Evolutionary conservation across 1,140 invertebrate genomes (phyloP), one percentile per base, ranked within the genome.

Genomic region (Euwallacea similis): DNA sequence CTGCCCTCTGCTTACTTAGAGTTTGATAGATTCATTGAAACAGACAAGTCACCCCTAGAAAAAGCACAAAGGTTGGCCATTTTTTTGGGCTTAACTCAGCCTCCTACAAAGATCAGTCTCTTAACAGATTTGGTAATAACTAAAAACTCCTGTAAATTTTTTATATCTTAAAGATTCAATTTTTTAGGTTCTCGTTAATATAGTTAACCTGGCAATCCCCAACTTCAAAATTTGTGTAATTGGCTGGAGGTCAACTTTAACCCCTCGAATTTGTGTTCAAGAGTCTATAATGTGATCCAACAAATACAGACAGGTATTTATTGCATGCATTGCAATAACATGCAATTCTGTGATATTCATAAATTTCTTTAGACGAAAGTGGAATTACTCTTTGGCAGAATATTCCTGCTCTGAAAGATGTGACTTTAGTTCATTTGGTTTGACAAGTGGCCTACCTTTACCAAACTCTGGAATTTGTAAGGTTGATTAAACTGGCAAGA

Each of bases 11-110:
- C 94, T 0, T 93, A 98, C 81, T 95, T 96, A 0, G 95, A 98
- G 81, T 98, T 98, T 81, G 97, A 98, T 83, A 89, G 95, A 33
- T 94, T 98, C 65, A 94, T 98, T 68, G 96, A 98, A 82, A 96
- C 95, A 2, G 96, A 98, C 81, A 98, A 98, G 79, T 96, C 92
- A 76, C 94, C 95, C 0, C 85, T 96, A 73, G 94, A 97, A 79
- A 98, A 98, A 82, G 93, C 96, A 0, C 93, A 97, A 77, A 89
- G 94, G 66, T 84, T 99, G 21, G 95, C 96, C 0, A 90, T 94
- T 0, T 84, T 99, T 6, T 83, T 99, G 7, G 93, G 94, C 46
- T 83, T 98, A 0, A 88, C 89, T 9, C 94, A 95, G 77, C 94
- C 96, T 7, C 97, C 97, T 0, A 96, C 94, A 0, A 86, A 97